Base-by-base conservation (phyloP, 2,797 vertebrate species). In the Crax fasciolata region DNA sequence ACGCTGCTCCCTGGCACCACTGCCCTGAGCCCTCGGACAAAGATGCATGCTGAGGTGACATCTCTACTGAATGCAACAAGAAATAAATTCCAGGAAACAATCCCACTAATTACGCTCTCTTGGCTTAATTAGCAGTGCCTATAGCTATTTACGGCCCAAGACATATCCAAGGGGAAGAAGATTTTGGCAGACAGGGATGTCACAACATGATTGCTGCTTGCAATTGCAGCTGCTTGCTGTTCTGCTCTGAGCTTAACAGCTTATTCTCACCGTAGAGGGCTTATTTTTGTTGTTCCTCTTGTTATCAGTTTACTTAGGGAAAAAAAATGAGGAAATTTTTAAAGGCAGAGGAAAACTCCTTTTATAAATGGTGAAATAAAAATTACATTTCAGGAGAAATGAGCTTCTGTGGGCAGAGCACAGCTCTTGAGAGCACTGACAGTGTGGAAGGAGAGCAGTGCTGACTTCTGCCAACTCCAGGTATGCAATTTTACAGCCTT, bases 61-160 rank as follows among this genome's bases (percentile, higher is more conserved):
- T 58, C 80, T 84, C 93, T 58, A 55, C 3, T 15, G 62, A 87
- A 70, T 9, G 70, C 83, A 84, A 61, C 72, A 70, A 94, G 89
- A 89, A 90, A 93, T 19, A 80, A 73, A 84, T 67, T 77, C 51
- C 94, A 92, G 86, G 90, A 96, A 95, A 91, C 68, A 63, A 75
- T 9, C 35, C 78, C 54, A 44, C 91, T 97, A 96, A 97, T 96
- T 96, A 89, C 91, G 70, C 89, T 88, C 59, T 94, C 73, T 74
- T 72, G 73, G 81, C 81, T 95, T 95, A 96, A 96, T 96, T 95
- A 93, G 89, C 89, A 90, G 62, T 63, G 90, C 67, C 89, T 94
- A 41, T 73, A 85, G 89, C 72, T 93, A 89, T 96, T 95, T 89
- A 74, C 66, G 89, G 89, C 52, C 79, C 10, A 10, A 78, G 66